Percentiles rank a stretch among this genome's conserved stretches.
Conservation (phyloP, 2,888 invertebrate genomes). For the Dione juno region DNA sequence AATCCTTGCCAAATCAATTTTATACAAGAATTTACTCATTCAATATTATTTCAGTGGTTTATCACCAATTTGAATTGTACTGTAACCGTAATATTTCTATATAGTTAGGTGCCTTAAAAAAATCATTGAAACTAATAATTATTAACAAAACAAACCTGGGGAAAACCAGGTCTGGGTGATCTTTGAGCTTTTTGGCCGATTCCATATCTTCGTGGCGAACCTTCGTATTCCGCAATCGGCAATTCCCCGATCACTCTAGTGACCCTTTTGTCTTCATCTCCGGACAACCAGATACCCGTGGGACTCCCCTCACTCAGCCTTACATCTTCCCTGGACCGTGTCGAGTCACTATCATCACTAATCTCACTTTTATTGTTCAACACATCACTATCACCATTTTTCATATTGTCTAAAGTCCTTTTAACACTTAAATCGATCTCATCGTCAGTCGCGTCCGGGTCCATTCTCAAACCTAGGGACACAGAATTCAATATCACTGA, state of each 20-base stretch:
- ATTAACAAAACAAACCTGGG: conserved; percentile 84
- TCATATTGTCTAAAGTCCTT: conserved; percentile 80
- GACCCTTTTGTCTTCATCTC: conserved; percentile 77
- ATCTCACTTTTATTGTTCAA: conserved; percentile 78
- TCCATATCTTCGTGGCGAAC: conserved; percentile 94
- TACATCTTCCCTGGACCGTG: conserved; percentile 66
- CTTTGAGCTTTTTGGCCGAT: conserved; percentile 88
- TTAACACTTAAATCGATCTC: conserved; percentile 79
- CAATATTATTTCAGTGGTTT: too few species aligned
- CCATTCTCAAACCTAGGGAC: conserved; percentile 82
- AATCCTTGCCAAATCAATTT: too few species aligned
- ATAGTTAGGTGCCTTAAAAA: too few species aligned
- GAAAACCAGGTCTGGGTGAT: conserved; percentile 93
- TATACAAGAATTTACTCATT: too few species aligned
- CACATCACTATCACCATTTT: conserved; percentile 79
- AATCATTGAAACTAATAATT: too few species aligned
- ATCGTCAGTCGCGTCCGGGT: conserved; percentile 80
- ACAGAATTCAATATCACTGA: conserved; percentile 83
- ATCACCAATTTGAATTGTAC: too few species aligned
- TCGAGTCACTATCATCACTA: conserved; percentile 70
- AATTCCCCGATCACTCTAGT: conserved; percentile 90
- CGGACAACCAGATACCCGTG: conserved; percentile 67
- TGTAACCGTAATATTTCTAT: too few species aligned
- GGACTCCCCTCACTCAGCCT: conserved; percentile 68
- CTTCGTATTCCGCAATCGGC: conserved; percentile 97